Evolutionary conservation across 2,113 vertebrate species (phyloP), one percentile per base, ranked within the genome.

Genomic region (Ranitomeya imitator): DNA sequence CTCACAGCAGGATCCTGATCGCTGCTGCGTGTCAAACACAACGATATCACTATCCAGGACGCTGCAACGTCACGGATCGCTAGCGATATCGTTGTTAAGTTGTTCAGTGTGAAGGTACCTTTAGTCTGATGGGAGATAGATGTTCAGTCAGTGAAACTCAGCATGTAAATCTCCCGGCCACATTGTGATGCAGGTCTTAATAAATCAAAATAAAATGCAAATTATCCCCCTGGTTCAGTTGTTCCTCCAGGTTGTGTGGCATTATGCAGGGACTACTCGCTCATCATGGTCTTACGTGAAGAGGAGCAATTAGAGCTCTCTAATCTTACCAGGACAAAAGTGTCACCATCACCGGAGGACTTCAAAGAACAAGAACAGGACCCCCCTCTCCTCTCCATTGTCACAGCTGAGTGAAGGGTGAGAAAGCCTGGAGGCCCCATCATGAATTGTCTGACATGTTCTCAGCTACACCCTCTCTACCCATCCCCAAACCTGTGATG

Each of bases 311-410:
- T 84, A 88, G 4, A 67, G 57, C 9, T 37, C 18, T 84, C 59
- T 63, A 60, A 83, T 87, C 6, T 81, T 87, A 65, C 23, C 21
- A 59, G 23, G 31, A 77, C 16, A 73, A 82, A 73, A 71, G 37
- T 59, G 21, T 51, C 16, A 21, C 83, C 67, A 76, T 60, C 23
- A 45, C 15, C n/a, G 55, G 31, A 73, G 59, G 55, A 83, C 67
- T 77, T 83, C 69, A 83, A 88, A 83, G 57, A 71, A 71, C 54
- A 31, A 19, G 69, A 6, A 23, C n/a, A 74, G n/a, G 31, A 82
- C 45, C 59, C 69, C 76, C 60, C 51, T 86, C 86, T 45, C 79
- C 79, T 82, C 45, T 83, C 21, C 54, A 87, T 87, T 87, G 79
- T 87, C 19, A 73, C 77, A 54, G 37, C 77, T 74, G 69, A 83